Evolutionary conservation across 2,113 vertebrate genomes (phyloP).

Genomic region (Trachemys scripta): DNA sequence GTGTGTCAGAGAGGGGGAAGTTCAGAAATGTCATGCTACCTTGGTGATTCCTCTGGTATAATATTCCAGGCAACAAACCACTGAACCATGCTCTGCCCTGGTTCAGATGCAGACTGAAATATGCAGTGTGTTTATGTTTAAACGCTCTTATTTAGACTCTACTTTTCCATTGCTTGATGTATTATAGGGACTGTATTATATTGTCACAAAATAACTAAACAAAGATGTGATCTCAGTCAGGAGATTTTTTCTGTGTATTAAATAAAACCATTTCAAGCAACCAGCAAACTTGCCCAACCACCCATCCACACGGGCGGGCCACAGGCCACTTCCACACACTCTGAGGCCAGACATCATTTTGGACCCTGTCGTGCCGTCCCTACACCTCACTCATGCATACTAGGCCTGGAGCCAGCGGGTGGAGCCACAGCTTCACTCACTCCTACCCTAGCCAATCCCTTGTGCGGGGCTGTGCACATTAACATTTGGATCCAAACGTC

Average conservation of each 20-base stretch:
- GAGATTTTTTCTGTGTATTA: not conserved
- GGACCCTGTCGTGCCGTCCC: not conserved
- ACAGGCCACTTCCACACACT: not conserved
- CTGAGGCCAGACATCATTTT: not conserved
- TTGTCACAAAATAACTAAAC: not conserved
- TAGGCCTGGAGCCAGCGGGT: not conserved
- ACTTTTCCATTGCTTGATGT: not conserved
- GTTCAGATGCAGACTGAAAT: not conserved
- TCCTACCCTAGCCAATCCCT: not conserved
- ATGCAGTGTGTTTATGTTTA: not conserved
- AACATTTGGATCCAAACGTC: not conserved
- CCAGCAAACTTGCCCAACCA: too few species aligned
- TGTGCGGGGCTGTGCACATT: not conserved
- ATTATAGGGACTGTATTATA: not conserved
- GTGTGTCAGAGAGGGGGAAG: not conserved
- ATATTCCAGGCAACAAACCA: not conserved
- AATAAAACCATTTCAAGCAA: not conserved
- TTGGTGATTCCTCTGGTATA: not conserved
- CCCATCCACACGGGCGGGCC: too few species aligned
- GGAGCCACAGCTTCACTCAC: not conserved
- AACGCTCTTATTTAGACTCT: not conserved
- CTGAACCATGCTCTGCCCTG: too few species aligned
- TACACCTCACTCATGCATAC: not conserved
- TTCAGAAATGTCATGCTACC: not conserved
- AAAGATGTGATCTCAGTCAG: not conserved